Conservation (phyloP, 2,797 vertebrate genomes). For the Stomatorhinus walkeri region DNA sequence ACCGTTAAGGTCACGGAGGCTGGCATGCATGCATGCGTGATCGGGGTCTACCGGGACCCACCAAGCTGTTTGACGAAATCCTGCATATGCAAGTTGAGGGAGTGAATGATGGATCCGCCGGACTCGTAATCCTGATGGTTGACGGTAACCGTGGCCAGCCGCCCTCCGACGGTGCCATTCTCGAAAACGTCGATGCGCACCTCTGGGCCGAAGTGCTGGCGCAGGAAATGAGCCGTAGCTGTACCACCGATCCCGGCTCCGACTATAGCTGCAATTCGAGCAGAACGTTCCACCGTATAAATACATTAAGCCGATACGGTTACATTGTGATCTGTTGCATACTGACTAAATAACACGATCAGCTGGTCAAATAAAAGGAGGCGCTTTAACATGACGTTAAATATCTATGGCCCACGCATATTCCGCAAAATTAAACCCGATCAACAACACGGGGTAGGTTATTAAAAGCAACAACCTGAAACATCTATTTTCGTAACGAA, state of each 20-base stretch:
- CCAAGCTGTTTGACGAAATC: slow-evolving; percentile 91
- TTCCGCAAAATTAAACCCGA: background rate
- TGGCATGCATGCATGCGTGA: background rate
- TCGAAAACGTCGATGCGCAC: slow-evolving; percentile 89
- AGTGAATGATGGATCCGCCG: slow-evolving; percentile 84
- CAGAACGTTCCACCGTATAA: background rate
- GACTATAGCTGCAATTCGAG: slow-evolving; percentile 69
- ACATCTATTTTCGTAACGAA: background rate
- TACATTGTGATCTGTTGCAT: background rate
- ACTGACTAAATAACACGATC: background rate
- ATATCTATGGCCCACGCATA: background rate
- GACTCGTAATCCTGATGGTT: slow-evolving; percentile 91
- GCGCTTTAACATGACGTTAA: background rate
- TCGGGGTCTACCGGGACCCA: slow-evolving; percentile 48
- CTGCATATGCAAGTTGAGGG: slow-evolving; percentile 94
- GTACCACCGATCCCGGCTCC: slow-evolving; percentile 91
- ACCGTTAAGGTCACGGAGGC: background rate
- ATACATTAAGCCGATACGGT: background rate
- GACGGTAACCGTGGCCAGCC: slow-evolving; percentile 83
- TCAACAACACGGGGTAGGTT: background rate
- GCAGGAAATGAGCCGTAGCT: slow-evolving; percentile 79
- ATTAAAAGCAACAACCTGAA: background rate
- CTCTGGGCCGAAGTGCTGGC: slow-evolving; percentile 90
- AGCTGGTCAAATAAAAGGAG: background rate
- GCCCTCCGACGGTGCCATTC: slow-evolving; percentile 75